Evolutionary conservation across 2,797 vertebrate species (phyloP).

Genomic region (Enteromius argenteus): DNA sequence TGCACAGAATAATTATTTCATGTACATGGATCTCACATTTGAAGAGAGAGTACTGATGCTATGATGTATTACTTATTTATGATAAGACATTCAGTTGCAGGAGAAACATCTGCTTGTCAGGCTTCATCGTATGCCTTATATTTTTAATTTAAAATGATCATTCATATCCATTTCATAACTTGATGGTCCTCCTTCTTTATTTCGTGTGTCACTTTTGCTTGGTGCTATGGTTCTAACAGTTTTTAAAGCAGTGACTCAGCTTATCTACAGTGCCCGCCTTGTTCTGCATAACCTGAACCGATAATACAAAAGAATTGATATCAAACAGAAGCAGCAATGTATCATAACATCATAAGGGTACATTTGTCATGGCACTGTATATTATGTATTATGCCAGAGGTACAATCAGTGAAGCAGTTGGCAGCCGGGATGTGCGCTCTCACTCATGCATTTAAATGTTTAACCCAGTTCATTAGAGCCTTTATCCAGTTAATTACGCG

Average conservation of each 20-base stretch:
- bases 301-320: neutral
- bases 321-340: neutral
- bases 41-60: slow-evolving; percentile 30
- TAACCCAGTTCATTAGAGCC: slow-evolving; percentile 59
- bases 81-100: slow-evolving; percentile 10
- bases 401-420: slow-evolving; percentile 27
- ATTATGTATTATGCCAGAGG: slow-evolving; percentile 37
- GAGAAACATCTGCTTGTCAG: slow-evolving; percentile 24
- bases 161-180: slow-evolving; percentile 6
- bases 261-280: slow-evolving; percentile 10
- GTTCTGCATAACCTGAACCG: neutral
- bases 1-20: slow-evolving; percentile 23
- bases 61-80: slow-evolving; percentile 34
- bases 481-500: slow-evolving; percentile 60
- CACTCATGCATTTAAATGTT: slow-evolving; percentile 55
- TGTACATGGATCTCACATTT: slow-evolving; percentile 25
- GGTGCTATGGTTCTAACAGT: neutral
- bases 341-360: slow-evolving; percentile 16
- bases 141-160: neutral
- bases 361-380: slow-evolving; percentile 14
- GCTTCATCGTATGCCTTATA: neutral
- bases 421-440: slow-evolving; percentile 37
- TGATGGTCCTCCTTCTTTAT: neutral
- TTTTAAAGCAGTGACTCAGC: slow-evolving; percentile 41
- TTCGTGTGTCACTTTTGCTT: neutral